phyloP scores from a whole-genome alignment of 2,888 invertebrate species.

The Meteorus colon region DNA sequence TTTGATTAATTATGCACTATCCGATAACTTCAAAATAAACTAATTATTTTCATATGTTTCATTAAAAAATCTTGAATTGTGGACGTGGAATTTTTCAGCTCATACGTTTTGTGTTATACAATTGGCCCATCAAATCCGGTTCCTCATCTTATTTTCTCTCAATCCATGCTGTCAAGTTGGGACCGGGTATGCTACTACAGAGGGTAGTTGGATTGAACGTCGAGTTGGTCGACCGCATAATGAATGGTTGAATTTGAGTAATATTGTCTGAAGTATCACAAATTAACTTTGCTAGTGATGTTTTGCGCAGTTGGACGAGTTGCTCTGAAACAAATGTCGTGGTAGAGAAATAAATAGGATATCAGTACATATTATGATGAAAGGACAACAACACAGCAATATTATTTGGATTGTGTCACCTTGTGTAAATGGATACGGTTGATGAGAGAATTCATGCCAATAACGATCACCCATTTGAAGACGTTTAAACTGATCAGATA shows the following conservation, averaged over 20 bases:
- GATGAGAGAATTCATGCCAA: constrained; percentile 88
- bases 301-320: constrained; percentile 85
- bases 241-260: constrained; percentile 78
- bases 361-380: not conserved
- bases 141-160: constrained; percentile 56
- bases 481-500: constrained; percentile 89
- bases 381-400: not conserved
- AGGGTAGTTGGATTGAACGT: constrained; percentile 77
- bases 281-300: constrained; percentile 82
- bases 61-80: too few relatives aligned
- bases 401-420: constrained; percentile 72
- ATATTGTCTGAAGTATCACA: constrained; percentile 85
- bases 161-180: constrained; percentile 78
- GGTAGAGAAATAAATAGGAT: constrained; percentile 22
- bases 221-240: constrained; percentile 80
- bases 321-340: constrained; percentile 76
- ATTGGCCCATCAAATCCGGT: too few relatives aligned
- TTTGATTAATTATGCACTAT: too few relatives aligned
- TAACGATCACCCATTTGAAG: constrained; percentile 88
- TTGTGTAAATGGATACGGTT: constrained; percentile 79
- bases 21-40: too few relatives aligned
- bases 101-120: too few relatives aligned
- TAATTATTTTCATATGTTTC: too few relatives aligned
- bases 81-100: too few relatives aligned
- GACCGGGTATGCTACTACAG: constrained; percentile 78